A percentile compares a stretch with the other conserved stretches of the same genome.
phyloP scores from a whole-genome alignment of 2,797 vertebrate species.

The Allobates femoralis region DNA sequence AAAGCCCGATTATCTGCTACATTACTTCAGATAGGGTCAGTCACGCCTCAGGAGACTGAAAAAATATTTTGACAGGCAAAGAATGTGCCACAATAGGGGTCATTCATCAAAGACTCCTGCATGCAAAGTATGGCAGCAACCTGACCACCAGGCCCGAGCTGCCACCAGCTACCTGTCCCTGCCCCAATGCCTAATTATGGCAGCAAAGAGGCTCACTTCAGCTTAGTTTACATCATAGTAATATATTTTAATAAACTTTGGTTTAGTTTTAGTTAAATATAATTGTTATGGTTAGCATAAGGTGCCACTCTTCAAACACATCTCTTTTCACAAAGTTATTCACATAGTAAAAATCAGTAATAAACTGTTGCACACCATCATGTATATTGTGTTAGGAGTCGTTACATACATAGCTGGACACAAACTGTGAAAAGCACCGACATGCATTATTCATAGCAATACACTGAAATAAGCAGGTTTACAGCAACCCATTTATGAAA shows the following conservation, averaged over 20 bases:
- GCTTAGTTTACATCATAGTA: neutral
- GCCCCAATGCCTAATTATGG: neutral
- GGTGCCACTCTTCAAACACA: too few relatives aligned
- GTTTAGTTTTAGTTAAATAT: too few relatives aligned
- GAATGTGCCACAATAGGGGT: slow-evolving; percentile 53
- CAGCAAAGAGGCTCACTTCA: neutral
- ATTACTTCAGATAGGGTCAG: slow-evolving; percentile 60
- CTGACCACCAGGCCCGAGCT: neutral
- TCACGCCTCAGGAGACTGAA: slow-evolving; percentile 58
- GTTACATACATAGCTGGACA: too few relatives aligned
- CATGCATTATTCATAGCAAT: too few relatives aligned
- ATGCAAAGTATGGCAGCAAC: slow-evolving; percentile 36
- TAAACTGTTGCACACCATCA: too few relatives aligned
- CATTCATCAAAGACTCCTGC: slow-evolving; percentile 46
- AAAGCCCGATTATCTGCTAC: slow-evolving; percentile 59
- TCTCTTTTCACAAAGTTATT: too few relatives aligned
- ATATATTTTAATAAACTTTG: neutral
- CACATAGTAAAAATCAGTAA: too few relatives aligned
- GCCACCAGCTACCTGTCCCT: slow-evolving; percentile 24
- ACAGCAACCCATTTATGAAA: too few relatives aligned
- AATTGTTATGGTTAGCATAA: too few relatives aligned
- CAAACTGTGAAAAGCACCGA: too few relatives aligned
- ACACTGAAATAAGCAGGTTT: too few relatives aligned
- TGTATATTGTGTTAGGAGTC: too few relatives aligned
- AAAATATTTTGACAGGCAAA: slow-evolving; percentile 60